Base-by-base conservation (phyloP, 1,140 invertebrate species). In the Leptinotarsa texana region DNA sequence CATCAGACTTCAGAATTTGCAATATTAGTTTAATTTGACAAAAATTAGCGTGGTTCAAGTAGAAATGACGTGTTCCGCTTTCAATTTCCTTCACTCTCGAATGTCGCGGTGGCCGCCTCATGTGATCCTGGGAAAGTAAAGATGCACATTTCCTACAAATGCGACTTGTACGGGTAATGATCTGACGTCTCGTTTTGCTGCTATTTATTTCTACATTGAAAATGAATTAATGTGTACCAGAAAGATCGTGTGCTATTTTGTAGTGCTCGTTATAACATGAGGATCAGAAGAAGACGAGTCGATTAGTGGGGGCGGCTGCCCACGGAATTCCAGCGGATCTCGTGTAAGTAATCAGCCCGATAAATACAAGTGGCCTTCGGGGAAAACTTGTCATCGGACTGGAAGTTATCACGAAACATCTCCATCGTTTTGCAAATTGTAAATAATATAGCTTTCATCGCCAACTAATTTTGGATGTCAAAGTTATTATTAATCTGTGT, bases 211-310 rank as follows among this genome's bases (percentile, higher is more conserved):
- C 70, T 49, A 72, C 70, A 72, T 63, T 8, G 70, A 62, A 72
- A 72, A 72, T 51, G 27, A 72, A 72, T 72, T 61, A 72, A 62
- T 63, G 70, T 22, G 62, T 51, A 72, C 70, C 42, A 47, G 49
- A 24, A 57, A 57, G 21, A 57, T 22, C 61, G 70, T 72, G 70
- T 72, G 70, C 51, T 63, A 72, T 72, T 72, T 72, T 72, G 70
- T 72, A 72, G 18, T 63, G 70, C 17, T 72, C 24, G 51, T 61
- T 72, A 72, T 72, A 61, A 72, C 70, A 72, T 63, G 63, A 15
- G 24, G 21, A 65, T 17, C 6, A 65, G 63, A 24, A 65, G 51
- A 42, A 65, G 51, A 42, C 33, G 33, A 57, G 51, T 57, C 51
- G 33, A 18, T 70, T 42, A 49, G 69, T 42, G 69, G 33, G 69